phyloP scores from a whole-genome alignment of 2,113 vertebrate genomes.

The Rhinoderma darwinii region DNA sequence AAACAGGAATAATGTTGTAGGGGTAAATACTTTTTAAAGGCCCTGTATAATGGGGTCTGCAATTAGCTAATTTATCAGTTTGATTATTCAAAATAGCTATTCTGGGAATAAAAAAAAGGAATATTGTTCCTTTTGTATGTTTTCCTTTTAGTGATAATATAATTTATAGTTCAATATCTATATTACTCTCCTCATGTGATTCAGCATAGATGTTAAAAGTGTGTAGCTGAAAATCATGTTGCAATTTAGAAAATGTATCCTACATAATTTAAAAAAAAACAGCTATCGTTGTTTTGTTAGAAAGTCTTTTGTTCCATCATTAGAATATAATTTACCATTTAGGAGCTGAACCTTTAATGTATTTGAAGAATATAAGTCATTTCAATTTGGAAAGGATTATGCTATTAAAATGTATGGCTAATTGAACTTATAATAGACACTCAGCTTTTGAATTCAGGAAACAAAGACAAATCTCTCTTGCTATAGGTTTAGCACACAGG shows the following conservation, averaged over 20 bases:
- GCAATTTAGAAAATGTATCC: constrained; percentile 38
- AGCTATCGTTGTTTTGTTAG: constrained; percentile 43
- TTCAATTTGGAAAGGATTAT: constrained; percentile 53
- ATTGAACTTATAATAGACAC: constrained; percentile 50
- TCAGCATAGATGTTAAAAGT: not conserved
- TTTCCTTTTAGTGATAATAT: not conserved
- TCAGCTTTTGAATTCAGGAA: constrained; percentile 36
- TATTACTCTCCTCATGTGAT: not conserved
- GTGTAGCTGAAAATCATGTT: not conserved
- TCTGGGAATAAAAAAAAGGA: not conserved
- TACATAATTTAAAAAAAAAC: constrained; percentile 37
- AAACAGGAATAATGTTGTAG: not conserved
- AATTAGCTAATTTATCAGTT: not conserved
- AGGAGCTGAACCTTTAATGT: constrained; percentile 36
- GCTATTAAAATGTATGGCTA: constrained; percentile 48
- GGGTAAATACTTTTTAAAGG: not conserved
- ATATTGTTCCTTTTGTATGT: not conserved
- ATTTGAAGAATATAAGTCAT: constrained; percentile 45
- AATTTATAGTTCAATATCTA: constrained; percentile 4
- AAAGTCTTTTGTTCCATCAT: constrained; percentile 46
- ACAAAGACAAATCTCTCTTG: constrained; percentile 29
- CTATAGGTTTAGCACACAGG: constrained; percentile 4
- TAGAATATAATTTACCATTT: constrained; percentile 41
- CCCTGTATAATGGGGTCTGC: not conserved
- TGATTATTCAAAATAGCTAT: not conserved